These are phyloP conservation scores for Pipistrellus pipistrellus DNA, from an alignment of 2,797 vertebrate species.

Conservation along the genomic window DNA sequence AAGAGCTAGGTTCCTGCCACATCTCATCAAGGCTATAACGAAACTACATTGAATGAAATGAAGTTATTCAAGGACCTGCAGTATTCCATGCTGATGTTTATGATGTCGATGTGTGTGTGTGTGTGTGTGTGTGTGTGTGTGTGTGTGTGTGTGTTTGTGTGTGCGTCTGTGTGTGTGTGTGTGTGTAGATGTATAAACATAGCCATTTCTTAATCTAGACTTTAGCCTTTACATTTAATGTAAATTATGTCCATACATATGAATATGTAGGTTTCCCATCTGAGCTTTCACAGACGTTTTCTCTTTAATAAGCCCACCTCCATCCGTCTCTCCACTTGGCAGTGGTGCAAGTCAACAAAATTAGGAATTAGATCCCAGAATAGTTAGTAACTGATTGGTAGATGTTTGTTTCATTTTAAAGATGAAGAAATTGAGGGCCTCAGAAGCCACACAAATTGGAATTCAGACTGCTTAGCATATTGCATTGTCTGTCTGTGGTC, in stretches of 20 bases:
- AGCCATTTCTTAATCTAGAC: constrained; percentile 22
- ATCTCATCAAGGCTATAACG: not conserved
- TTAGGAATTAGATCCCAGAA: not conserved
- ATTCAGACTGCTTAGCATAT: not conserved
- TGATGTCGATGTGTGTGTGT: not conserved
- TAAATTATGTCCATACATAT: not conserved
- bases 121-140: not conserved
- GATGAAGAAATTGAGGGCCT: not conserved
- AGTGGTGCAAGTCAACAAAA: not conserved
- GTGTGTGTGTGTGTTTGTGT: too few species aligned
- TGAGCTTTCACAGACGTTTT: constrained; percentile 10
- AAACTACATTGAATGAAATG: not conserved
- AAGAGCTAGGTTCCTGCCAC: not conserved
- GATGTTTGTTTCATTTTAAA: not conserved
- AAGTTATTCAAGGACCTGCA: not conserved
- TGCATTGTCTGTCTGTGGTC: not conserved
- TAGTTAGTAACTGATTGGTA: constrained; percentile 21
- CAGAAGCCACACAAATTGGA: not conserved
- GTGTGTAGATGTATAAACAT: not conserved
- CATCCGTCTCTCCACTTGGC: not conserved
- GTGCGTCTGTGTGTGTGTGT: too few species aligned
- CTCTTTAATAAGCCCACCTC: not conserved
- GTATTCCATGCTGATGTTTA: not conserved
- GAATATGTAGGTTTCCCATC: constrained; percentile 1
- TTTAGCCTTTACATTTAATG: constrained; percentile 35